phyloP scores from a whole-genome alignment of 2,797 vertebrate species.

The Tenualosa ilisha region DNA sequence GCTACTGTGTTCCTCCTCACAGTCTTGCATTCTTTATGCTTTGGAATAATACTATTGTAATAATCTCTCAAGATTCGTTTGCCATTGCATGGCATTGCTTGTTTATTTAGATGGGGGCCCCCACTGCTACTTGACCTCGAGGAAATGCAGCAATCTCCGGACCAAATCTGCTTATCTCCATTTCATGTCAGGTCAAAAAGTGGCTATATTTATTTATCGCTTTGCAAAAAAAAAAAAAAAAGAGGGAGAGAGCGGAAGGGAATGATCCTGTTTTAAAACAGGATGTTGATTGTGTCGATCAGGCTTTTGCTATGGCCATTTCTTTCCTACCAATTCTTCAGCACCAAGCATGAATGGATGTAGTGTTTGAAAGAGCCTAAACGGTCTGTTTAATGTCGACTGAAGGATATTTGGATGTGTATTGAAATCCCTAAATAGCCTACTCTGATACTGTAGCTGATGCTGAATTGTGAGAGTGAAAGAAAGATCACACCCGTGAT shows the following conservation, averaged over 20 bases:
- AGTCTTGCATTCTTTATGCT: slow-evolving; percentile 62
- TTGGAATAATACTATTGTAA: slow-evolving; percentile 66
- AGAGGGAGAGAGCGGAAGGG: background rate
- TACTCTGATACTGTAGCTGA: background rate
- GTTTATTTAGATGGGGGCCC: slow-evolving; percentile 71
- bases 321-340: slow-evolving; percentile 19
- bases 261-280: slow-evolving; percentile 23
- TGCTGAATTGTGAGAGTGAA: slow-evolving; percentile 2
- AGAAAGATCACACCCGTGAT: slow-evolving; percentile 12
- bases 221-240: background rate
- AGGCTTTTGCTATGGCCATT: background rate
- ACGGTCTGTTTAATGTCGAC: background rate
- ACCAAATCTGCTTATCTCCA: slow-evolving; percentile 15
- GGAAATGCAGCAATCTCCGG: slow-evolving; percentile 75
- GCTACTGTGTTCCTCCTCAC: slow-evolving; percentile 68
- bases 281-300: background rate
- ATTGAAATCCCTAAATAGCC: slow-evolving; percentile 14
- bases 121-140: slow-evolving; percentile 69
- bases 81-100: slow-evolving; percentile 66
- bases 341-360: background rate
- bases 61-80: slow-evolving; percentile 65
- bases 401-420: slow-evolving; percentile 18
- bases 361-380: slow-evolving; percentile 1
- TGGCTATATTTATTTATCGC: slow-evolving; percentile 9
- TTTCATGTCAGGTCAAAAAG: slow-evolving; percentile 23